Percentiles rank a stretch among this genome's conserved stretches.
Evolutionary conservation across 2,113 vertebrate genomes (phyloP).

Genomic region (Willisornis vidua): DNA sequence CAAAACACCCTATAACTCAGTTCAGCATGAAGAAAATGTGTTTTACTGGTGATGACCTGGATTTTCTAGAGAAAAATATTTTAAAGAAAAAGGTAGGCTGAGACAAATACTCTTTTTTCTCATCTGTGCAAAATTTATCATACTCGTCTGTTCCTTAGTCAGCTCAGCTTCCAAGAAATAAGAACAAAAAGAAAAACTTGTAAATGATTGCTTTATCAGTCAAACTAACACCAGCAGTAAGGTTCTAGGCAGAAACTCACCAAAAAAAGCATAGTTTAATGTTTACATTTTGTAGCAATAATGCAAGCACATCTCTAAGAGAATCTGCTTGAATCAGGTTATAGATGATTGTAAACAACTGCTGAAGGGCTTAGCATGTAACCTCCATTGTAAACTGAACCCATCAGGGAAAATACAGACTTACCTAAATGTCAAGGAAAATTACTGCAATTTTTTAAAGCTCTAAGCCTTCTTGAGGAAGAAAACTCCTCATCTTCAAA

Average conservation of each 20-base stretch:
- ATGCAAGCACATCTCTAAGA: rapidly evolving
- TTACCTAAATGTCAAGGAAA: not conserved
- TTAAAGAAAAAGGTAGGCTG: not conserved
- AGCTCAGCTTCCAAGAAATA: not conserved
- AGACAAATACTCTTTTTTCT: not conserved
- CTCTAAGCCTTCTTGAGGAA: not conserved
- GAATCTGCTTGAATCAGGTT: not conserved
- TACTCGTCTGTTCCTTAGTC: not conserved
- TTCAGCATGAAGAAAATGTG: not conserved
- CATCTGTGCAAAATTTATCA: not conserved
- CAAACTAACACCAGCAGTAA: not conserved
- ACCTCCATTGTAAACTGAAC: not conserved
- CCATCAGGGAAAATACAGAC: not conserved
- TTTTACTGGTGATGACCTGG: not conserved
- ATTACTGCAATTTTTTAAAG: not conserved
- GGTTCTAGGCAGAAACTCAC: not conserved
- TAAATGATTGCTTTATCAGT: not conserved
- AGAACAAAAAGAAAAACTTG: not conserved
- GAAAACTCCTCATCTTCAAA: not conserved
- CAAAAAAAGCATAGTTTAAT: not conserved
- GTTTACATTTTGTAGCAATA: not conserved
- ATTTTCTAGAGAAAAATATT: not conserved
- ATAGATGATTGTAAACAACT: not conserved
- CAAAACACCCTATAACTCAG: not conserved
- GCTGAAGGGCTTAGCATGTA: not conserved